Conservation (phyloP, 2,113 vertebrate species). For the Larimichthys crocea region DNA sequence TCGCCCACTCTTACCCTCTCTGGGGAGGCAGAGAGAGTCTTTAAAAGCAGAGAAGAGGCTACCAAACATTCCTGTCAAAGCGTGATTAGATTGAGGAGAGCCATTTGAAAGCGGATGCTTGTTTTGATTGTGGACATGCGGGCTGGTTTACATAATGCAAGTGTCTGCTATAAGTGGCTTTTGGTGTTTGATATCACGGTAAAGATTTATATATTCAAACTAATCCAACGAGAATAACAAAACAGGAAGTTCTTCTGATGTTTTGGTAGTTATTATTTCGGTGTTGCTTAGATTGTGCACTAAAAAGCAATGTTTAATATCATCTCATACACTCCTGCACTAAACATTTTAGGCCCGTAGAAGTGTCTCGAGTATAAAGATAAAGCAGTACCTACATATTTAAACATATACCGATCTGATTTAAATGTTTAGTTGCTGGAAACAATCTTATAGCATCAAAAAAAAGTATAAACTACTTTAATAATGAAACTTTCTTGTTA, state of each 20-base stretch:
- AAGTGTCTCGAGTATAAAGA: not conserved
- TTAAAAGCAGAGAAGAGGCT: slow-evolving; percentile 63
- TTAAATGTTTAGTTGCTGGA: not conserved
- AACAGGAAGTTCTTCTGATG: slow-evolving; percentile 19
- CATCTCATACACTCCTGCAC: not conserved
- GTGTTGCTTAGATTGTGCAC: not conserved
- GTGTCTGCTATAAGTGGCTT: not conserved
- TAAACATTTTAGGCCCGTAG: slow-evolving; percentile 1
- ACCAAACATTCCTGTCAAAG: slow-evolving; percentile 56
- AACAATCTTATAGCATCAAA: not conserved
- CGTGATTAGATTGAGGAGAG: slow-evolving; percentile 37
- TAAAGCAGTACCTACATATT: not conserved
- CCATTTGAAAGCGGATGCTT: slow-evolving; percentile 15
- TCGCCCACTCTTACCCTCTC: slow-evolving; percentile 66
- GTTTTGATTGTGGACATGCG: slow-evolving; percentile 22
- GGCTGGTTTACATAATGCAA: not conserved
- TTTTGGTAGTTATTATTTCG: not conserved
- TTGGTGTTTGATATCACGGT: not conserved
- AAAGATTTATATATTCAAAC: slow-evolving; percentile 19
- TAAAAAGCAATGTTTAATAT: slow-evolving; percentile 1
- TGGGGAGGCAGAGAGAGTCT: slow-evolving; percentile 53
- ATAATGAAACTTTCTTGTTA: not conserved
- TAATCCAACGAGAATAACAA: not conserved
- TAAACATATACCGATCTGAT: not conserved
- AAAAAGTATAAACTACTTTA: too few relatives aligned